Base-by-base conservation (phyloP, 1,140 invertebrate genomes). In the Zaprionus africanus region DNA sequence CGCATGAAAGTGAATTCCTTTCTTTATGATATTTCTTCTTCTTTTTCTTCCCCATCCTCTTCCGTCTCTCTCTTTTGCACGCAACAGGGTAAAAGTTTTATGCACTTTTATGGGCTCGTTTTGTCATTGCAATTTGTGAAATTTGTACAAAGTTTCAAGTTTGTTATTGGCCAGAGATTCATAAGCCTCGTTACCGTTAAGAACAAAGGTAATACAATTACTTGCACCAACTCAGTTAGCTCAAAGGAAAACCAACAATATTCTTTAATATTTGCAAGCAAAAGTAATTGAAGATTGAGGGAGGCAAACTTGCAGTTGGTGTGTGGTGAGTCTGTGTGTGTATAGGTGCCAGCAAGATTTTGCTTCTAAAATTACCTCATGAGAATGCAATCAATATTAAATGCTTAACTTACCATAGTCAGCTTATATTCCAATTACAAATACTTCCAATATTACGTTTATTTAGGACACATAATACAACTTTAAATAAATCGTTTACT, bases 1-100 rank as follows among this genome's bases (percentile, higher is more conserved):
- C 41, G 56, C 73, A 82, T 82, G 67, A 72, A 79, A 82, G 72
- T 43, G 49, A 73, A 79, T 79, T 61, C 54, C 68, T 56, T 62
- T 53, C 17, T 43, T 62, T 41, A 31, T 28, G 41, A 5, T 64
- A 46, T 56, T 53, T 71, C 36, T 9, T 31, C 36, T 22, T 12
- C 26, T 54, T 31, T 7, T 12, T 41, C 38, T 9, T 17, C 7
- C 41, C 9, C 15, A n/a, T 17, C 5, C 5, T 43, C 41, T 46
- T 17, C 41, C n/a, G 0, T 17, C 41, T 6, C 17, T 17, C 15
- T 17, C 41, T 46, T n/a, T 28, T 13, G 13, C 41, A 22, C 4
- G 43, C 22, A 38, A 38, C 13, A 53, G 36, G 49, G 15, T 19
- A 11, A 69, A 66, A 38, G 38, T 69, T 79, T 59, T 24, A 66